These are phyloP conservation scores for Pseudopodoces humilis DNA, from an alignment of 2,113 vertebrate genomes.

Conservation along the genomic window DNA sequence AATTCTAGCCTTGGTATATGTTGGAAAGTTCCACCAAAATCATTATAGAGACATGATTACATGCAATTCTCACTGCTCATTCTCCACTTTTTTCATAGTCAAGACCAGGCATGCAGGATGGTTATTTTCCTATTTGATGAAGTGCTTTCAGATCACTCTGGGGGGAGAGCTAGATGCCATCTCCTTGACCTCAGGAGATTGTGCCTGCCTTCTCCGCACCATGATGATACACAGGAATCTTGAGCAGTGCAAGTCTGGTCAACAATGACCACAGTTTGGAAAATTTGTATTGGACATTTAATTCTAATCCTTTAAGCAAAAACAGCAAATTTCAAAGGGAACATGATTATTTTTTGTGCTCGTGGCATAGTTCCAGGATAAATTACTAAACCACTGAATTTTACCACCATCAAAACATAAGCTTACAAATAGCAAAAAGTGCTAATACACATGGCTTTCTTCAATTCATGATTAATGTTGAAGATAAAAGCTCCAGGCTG, in stretches of 20 bases:
- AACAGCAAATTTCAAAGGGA: neutral
- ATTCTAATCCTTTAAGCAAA: neutral
- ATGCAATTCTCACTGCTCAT: neutral
- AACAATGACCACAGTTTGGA: neutral
- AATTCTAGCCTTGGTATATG: neutral
- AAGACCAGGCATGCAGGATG: neutral
- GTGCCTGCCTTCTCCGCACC: neutral
- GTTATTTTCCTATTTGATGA: neutral
- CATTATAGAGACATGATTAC: neutral
- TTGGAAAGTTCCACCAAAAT: neutral
- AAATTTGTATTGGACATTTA: neutral
- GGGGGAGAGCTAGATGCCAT: neutral
- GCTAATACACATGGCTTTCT: neutral
- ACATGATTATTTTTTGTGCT: neutral
- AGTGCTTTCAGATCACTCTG: neutral
- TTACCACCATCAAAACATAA: neutral
- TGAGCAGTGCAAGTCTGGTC: neutral
- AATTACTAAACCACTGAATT: neutral
- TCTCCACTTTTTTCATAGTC: neutral
- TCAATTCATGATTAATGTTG: neutral
- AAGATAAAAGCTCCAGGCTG: constrained; percentile 3
- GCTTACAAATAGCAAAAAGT: neutral
- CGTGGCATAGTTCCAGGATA: neutral
- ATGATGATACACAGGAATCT: neutral
- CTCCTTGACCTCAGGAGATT: neutral